A percentile compares a stretch with the other conserved stretches of the same genome.
phyloP scores from a whole-genome alignment of 2,888 invertebrate genomes.

The Andrena chrysosceles region DNA sequence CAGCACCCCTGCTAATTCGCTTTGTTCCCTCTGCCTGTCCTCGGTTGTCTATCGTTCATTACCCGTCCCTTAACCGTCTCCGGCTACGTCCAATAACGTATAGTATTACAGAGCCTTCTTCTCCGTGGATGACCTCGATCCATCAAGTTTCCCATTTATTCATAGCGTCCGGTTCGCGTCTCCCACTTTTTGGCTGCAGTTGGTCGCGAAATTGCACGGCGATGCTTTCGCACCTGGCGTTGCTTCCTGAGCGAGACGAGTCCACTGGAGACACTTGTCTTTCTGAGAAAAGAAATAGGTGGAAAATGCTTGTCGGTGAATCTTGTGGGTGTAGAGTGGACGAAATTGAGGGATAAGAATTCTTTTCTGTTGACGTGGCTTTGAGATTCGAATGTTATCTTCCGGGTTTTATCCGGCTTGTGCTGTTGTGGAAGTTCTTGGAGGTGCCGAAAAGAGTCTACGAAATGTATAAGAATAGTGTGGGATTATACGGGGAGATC shows the following conservation, averaged over 20 bases:
- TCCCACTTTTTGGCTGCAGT: neutral
- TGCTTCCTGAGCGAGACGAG: neutral
- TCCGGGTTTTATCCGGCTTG: too few relatives aligned
- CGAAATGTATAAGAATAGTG: too few relatives aligned
- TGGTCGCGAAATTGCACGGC: too few relatives aligned
- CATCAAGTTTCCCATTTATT: constrained; percentile 10
- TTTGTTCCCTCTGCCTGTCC: constrained; percentile 33
- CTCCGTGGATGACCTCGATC: neutral
- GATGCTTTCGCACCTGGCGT: constrained; percentile 14
- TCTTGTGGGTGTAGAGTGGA: too few relatives aligned
- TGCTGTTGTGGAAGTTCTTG: too few relatives aligned
- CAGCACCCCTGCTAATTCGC: constrained; percentile 30
- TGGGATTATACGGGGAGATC: too few relatives aligned
- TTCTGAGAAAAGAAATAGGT: neutral
- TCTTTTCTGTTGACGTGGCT: too few relatives aligned
- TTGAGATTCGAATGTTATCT: too few relatives aligned
- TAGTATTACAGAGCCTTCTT: neutral
- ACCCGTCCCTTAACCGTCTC: constrained; percentile 15
- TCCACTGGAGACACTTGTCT: neutral
- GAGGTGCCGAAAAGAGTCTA: too few relatives aligned
- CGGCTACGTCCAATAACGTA: constrained; percentile 10
- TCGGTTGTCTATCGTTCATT: constrained; percentile 18
- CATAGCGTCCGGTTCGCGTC: neutral
- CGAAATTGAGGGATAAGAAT: too few relatives aligned
- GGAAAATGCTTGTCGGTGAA: neutral